Conservation (phyloP, 2,113 vertebrate genomes). For the Thunnus thynnus region DNA sequence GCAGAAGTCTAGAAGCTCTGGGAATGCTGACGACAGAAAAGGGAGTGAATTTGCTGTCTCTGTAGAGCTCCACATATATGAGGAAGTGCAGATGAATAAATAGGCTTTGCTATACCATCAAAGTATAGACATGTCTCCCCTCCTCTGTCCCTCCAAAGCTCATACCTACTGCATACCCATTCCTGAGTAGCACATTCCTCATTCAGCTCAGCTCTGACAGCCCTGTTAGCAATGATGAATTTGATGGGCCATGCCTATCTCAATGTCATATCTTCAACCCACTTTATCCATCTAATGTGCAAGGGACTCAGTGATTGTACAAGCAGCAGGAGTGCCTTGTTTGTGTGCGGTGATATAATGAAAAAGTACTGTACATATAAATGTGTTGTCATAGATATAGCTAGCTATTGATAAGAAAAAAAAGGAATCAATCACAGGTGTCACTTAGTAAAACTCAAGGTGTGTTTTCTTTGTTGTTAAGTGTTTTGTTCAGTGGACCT, state of each 20-base stretch:
- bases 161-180: neutral
- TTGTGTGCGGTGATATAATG: constrained; percentile 7
- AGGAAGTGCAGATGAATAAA: constrained; percentile 61
- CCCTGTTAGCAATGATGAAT: constrained; percentile 57
- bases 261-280: constrained; percentile 60
- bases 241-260: constrained; percentile 45
- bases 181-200: constrained; percentile 48
- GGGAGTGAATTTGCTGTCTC: constrained; percentile 26
- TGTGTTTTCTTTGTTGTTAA: neutral
- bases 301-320: constrained; percentile 12
- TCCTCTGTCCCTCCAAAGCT: constrained; percentile 9
- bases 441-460: constrained; percentile 11
- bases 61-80: constrained; percentile 22
- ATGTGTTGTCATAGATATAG: neutral
- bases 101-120: constrained; percentile 44
- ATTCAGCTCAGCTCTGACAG: constrained; percentile 70
- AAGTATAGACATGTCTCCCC: constrained; percentile 28
- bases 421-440: neutral
- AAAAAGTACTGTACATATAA: neutral
- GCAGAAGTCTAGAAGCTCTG: constrained; percentile 19
- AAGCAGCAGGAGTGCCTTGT: constrained; percentile 2
- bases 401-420: neutral
- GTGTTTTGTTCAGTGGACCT: constrained; percentile 21
- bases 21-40: constrained; percentile 43
- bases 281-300: constrained; percentile 40